Percentiles rank a stretch among this genome's conserved stretches.
Evolutionary conservation across 1,140 invertebrate species (phyloP).

Genomic region (Drosophila arawakana): DNA sequence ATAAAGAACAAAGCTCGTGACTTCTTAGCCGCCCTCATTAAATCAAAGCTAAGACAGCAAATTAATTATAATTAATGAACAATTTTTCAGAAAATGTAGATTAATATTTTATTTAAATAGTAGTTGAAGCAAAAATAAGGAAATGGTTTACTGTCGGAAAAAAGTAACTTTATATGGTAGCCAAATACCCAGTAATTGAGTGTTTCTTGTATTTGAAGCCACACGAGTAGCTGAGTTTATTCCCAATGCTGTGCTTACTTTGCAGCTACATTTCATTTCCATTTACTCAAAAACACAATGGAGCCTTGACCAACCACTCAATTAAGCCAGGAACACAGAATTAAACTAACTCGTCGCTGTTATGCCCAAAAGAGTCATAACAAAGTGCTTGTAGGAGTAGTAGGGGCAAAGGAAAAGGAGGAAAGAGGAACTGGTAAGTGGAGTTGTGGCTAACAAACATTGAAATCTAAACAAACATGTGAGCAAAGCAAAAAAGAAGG

Average conservation of each 20-base stretch:
- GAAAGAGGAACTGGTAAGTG: neutral
- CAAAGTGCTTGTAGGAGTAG: conserved; percentile 28
- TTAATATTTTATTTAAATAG: too few relatives aligned
- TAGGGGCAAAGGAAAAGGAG: too few relatives aligned
- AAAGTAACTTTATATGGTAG: too few relatives aligned
- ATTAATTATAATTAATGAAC: conserved; percentile 16
- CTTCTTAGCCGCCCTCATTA: conserved; percentile 17
- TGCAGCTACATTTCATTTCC: conserved; percentile 58
- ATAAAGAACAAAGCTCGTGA: conserved; percentile 12
- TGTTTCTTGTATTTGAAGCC: too few relatives aligned
- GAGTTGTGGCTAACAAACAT: conserved; percentile 51
- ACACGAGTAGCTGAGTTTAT: neutral
- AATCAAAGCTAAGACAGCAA: conserved; percentile 24
- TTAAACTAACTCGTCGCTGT: conserved; percentile 71
- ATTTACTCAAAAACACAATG: conserved; percentile 37
- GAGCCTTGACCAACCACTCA: conserved; percentile 64
- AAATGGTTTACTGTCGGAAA: too few relatives aligned
- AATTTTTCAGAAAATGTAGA: too few relatives aligned
- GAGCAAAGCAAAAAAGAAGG: conserved; percentile 20
- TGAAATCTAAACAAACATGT: conserved; percentile 63
- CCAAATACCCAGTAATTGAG: too few relatives aligned
- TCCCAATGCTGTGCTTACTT: conserved; percentile 16
- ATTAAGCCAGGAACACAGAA: conserved; percentile 68
- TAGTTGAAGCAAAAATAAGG: too few relatives aligned
- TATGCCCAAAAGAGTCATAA: conserved; percentile 71